Conservation (phyloP, 2,888 invertebrate genomes). For the Tinea semifulvella region DNA sequence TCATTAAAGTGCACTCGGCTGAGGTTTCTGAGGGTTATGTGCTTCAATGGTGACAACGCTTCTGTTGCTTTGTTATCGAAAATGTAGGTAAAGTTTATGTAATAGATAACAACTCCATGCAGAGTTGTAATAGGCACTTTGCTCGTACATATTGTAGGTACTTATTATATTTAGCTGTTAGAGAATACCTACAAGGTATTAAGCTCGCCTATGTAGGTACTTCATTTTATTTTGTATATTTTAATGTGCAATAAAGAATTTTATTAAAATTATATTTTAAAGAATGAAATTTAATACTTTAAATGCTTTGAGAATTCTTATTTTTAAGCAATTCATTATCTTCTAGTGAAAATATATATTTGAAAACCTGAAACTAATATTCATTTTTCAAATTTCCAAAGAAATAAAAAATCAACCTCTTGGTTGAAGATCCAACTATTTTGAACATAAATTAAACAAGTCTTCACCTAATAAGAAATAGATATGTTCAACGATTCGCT, state of each 20-base stretch:
- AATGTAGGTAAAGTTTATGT: not conserved
- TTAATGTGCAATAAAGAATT: too few species aligned
- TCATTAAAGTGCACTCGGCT: conserved; percentile 16
- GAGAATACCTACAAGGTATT: too few species aligned
- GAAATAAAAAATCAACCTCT: not conserved
- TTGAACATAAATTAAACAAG: not conserved
- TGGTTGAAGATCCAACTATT: not conserved
- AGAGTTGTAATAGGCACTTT: too few species aligned
- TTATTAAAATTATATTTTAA: too few species aligned
- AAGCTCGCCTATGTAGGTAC: too few species aligned
- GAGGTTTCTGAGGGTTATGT: not conserved
- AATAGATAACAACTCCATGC: not conserved
- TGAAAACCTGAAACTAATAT: not conserved
- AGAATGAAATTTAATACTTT: too few species aligned
- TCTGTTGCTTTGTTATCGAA: not conserved
- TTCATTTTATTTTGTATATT: too few species aligned
- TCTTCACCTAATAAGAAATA: not conserved
- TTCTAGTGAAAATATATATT: not conserved
- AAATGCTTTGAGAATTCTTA: not conserved
- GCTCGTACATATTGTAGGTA: too few species aligned
- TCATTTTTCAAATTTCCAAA: too few species aligned
- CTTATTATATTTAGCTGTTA: too few species aligned
- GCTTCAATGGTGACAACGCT: conserved; percentile 8
- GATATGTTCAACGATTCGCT: too few species aligned
- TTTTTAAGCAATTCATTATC: not conserved